Percentiles rank a stretch among this genome's conserved stretches.
These are phyloP conservation scores for Coturnix japonica DNA, from an alignment of 2,113 vertebrate species.

Conservation along the genomic window DNA sequence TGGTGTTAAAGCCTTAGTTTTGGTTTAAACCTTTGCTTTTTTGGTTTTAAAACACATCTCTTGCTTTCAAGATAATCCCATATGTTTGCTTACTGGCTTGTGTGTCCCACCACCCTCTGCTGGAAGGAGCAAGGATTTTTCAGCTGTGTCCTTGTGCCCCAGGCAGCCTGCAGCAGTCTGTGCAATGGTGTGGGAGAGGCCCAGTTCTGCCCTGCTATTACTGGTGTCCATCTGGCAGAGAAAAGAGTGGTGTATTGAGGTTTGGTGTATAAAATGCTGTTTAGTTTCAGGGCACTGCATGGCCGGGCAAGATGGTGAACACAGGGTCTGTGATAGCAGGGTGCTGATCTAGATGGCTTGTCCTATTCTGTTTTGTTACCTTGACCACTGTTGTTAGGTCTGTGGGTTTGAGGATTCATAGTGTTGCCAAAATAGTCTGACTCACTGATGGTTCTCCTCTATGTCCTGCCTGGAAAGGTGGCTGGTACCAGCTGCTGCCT, in stretches of 20 bases:
- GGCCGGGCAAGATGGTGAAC: accelerated
- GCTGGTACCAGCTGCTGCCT: not conserved
- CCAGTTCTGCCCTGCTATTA: not conserved
- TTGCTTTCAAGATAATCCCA: not conserved
- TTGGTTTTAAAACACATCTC: not conserved
- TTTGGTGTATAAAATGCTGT: not conserved
- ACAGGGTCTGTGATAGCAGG: not conserved
- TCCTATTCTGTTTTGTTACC: not conserved
- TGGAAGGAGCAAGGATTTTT: slow-evolving; percentile 31
- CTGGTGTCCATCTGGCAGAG: not conserved
- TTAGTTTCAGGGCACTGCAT: not conserved
- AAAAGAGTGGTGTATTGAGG: not conserved
- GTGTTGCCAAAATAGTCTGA: not conserved
- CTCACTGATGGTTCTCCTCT: not conserved
- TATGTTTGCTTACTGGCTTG: not conserved
- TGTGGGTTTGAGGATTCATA: not conserved
- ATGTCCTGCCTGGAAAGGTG: not conserved
- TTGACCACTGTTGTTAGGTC: not conserved
- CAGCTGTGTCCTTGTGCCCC: not conserved
- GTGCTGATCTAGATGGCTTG: not conserved
- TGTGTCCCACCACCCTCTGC: slow-evolving; percentile 41
- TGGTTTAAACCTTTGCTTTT: not conserved
- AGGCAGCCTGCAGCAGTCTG: not conserved
- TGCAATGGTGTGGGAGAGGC: not conserved
- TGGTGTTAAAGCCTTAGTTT: not conserved